Conservation (phyloP, 2,113 vertebrate genomes). For the Notothenia coriiceps region DNA sequence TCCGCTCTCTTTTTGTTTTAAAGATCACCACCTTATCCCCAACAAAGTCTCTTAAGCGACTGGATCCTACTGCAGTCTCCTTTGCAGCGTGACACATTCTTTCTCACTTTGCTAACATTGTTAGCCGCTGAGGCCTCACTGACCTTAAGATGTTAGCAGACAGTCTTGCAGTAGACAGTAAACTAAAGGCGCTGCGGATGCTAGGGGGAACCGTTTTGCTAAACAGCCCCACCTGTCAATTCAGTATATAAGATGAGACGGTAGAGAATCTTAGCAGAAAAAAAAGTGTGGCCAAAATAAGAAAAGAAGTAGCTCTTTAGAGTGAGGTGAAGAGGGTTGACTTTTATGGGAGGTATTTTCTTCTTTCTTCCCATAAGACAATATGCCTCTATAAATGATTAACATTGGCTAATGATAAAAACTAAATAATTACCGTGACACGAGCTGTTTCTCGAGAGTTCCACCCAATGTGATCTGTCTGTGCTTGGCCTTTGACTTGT, state of each 20-base stretch:
- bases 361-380: conserved; percentile 9
- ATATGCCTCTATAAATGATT: conserved; percentile 8
- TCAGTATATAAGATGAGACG: conserved; percentile 42
- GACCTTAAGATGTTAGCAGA: conserved; percentile 63
- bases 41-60: conserved; percentile 39
- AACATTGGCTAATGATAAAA: conserved; percentile 27
- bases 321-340: conserved; percentile 37
- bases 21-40: conserved; percentile 54
- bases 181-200: conserved; percentile 35
- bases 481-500: conserved; percentile 63
- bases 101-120: conserved; percentile 32
- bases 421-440: conserved; percentile 12
- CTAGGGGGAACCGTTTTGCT: conserved; percentile 25
- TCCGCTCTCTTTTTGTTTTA: conserved; percentile 30
- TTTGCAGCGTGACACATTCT: conserved; percentile 48
- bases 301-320: conserved; percentile 43
- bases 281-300: conserved; percentile 24
- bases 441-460: conserved; percentile 19
- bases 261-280: conserved; percentile 37
- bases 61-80: conserved; percentile 37
- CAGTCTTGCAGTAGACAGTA: conserved; percentile 40
- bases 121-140: conserved; percentile 53
- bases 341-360: conserved; percentile 11
- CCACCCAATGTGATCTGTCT: conserved; percentile 58
- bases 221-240: conserved; percentile 47